Base-by-base conservation (phyloP, 2,888 invertebrate species). In the Temnothorax ravouxi region DNA sequence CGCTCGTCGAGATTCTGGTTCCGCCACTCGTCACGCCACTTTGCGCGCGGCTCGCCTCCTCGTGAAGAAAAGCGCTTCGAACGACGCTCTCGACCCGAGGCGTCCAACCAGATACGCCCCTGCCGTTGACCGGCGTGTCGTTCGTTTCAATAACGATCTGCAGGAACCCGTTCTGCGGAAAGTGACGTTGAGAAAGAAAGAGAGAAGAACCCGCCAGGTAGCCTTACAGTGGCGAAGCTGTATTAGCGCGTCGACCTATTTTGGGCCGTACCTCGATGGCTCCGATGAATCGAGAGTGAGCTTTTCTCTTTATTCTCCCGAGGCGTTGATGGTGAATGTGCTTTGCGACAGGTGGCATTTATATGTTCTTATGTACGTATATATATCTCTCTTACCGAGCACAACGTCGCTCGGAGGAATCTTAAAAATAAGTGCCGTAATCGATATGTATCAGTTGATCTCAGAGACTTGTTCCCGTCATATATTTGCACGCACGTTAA, bases 21-120 rank as follows among this genome's bases (percentile, higher is more conserved):
- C 61, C 47, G 86, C 75, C 91, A 91, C 92, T 91, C 88, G 93
- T 93, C 93, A 92, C 92, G 91, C 93, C 92, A 93, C 92, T 93
- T 93, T 89, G 84, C 83, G 66, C 85, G 50, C 67, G 69, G 38
- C 54, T 75, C 82, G 56, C 56, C 76, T 76, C 56, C 77, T 82
- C 77, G 62, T 52, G 54, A 76, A 84, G 75, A 75, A 50, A 61
- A 80, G 79, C 75, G 84, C 71, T 72, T n/a, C 25, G 29, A 47
- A 69, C 79, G 59, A 64, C 52, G 50, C 76, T 76, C 76, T 64
- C 77, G 62, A 83, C 34, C 81, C 66, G 82, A 66, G 87, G 84
- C 84, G 89, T 80, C 87, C 84, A 87, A 79, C 87, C 88, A 85
- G 75, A 72, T 85, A 83, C 89, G 81, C 88, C 86, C 83, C 85